Evolutionary conservation across 2,797 vertebrate genomes (phyloP), one percentile per base, ranked within the genome.

Genomic region (Ciconia nigra): DNA sequence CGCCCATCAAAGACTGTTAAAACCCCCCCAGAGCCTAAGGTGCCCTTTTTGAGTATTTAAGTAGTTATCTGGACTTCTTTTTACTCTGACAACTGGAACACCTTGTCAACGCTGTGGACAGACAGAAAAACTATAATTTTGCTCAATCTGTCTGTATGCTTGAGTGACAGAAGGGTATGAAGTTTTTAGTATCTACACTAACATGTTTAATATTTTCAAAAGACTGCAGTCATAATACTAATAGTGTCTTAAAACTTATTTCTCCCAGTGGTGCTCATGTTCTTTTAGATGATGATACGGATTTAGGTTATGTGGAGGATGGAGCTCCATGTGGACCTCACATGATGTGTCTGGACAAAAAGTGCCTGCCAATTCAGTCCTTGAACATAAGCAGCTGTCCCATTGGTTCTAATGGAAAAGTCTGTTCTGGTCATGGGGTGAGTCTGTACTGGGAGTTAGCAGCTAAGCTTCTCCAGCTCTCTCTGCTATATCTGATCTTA

Each of bases 301-400:
- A 99, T 97, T 98, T 99, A 98, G 99, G 99, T 95, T 99, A 99
- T 67, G 99, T 99, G 91, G 99, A 99, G 97, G 99, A 99, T 95
- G 99, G 99, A 96, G 99, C 99, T 73, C 99, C 99, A 25, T 99
- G 99, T 98, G 99, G 99, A 97, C 99, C 99, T 70, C 99, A 99
- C 31, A 99, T 99, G 99, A 99, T 99, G 99, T 99, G 99, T 98
- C 99, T 99, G 99, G 99, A 99, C 98, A 99, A 97, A 97, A 99
- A 99, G 98, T 99, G 99, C 99, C 99, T 99, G 94, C 99, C 99
- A 97, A 99, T 99, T 98, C 99, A 99, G 97, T 99, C 99, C 87
- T 98, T 99, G 93, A 99, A 99, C 97, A 99, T 99, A 98, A 99
- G 99, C 98, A 99, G 98, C 97, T 99, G 99, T 97, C 99, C 99